Conservation (phyloP, 2,797 vertebrate genomes). For the Megaceryle alcyon region DNA sequence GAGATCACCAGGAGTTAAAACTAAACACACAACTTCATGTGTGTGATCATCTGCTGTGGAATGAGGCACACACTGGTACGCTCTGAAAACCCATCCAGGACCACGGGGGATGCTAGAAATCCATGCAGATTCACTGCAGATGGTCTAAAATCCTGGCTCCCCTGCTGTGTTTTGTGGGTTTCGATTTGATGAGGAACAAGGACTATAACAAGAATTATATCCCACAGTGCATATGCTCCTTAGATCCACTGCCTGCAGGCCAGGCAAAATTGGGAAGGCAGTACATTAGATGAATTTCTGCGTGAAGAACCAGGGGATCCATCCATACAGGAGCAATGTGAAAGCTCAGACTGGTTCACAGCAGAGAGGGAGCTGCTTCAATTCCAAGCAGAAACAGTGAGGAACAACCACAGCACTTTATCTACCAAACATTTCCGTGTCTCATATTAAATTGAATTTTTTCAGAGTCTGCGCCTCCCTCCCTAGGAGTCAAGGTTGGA, state of each 20-base stretch:
- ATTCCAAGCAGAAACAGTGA: neutral
- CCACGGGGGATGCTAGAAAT: neutral
- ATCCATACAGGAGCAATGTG: neutral
- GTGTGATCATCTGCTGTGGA: neutral
- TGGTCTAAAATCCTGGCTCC: neutral
- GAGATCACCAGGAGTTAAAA: neutral
- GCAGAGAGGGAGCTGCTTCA: neutral
- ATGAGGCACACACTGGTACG: neutral
- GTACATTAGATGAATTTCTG: neutral
- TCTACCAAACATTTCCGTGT: neutral
- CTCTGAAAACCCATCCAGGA: neutral
- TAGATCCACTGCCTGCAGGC: neutral
- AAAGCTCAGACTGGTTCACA: neutral
- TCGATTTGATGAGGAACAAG: neutral
- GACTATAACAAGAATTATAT: neutral
- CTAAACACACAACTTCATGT: neutral
- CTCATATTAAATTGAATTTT: slow-evolving; percentile 2
- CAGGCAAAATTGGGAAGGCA: neutral
- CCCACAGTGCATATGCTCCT: neutral
- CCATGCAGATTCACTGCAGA: neutral
- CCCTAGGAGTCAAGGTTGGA: neutral
- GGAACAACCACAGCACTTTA: neutral
- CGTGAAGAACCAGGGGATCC: neutral
- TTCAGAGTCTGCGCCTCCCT: neutral
- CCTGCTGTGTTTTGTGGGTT: neutral